Conservation (phyloP, 1,140 invertebrate genomes). For the Drosophila pseudoananassae region DNA sequence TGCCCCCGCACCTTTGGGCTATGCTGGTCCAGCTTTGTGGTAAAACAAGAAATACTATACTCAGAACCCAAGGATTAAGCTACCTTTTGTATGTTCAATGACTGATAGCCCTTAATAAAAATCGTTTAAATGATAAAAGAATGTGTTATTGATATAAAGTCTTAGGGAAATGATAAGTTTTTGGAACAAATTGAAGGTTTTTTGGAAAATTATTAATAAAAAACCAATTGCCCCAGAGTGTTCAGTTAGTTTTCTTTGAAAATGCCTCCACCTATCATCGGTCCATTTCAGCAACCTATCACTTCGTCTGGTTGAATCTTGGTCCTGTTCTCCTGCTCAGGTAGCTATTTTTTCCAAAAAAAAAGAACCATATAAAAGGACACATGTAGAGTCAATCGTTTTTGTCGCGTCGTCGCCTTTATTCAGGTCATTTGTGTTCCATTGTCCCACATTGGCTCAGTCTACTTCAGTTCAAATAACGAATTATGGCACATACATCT, state of each 20-base stretch:
- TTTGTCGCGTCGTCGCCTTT: constrained; percentile 43
- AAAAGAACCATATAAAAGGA: neutral
- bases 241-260: neutral
- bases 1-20: constrained; percentile 54
- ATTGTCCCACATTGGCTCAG: constrained; percentile 52
- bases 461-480: constrained; percentile 22
- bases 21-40: constrained; percentile 65
- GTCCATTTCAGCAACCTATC: neutral
- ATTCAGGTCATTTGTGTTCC: constrained; percentile 72
- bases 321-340: constrained; percentile 4
- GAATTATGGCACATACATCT: constrained; percentile 50
- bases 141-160: constrained; percentile 28
- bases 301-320: neutral
- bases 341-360: neutral
- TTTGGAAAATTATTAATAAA: neutral
- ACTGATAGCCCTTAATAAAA: constrained; percentile 80
- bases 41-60: constrained; percentile 22
- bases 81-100: constrained; percentile 55
- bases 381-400: constrained; percentile 48
- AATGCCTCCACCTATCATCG: neutral
- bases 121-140: constrained; percentile 34
- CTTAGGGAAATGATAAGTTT: constrained; percentile 5
- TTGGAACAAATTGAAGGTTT: neutral
- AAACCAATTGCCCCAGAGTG: no score
- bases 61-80: constrained; percentile 42